phyloP scores from a whole-genome alignment of 2,113 vertebrate species.

The Crocuta crocuta region DNA sequence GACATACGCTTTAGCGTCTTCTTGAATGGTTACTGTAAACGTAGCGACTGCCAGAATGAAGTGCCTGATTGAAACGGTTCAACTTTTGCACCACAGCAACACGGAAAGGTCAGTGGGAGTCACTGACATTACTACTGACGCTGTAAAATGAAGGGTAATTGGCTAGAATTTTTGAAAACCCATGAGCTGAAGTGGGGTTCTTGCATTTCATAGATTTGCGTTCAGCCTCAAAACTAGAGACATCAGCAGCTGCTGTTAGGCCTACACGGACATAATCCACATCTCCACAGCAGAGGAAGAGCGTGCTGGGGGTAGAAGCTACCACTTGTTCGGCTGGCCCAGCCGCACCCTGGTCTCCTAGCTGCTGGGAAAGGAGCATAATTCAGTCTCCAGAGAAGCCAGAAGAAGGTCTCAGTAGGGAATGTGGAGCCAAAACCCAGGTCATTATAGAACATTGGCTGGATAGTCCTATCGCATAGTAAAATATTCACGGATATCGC shows the following conservation, averaged over 20 bases:
- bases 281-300: background rate
- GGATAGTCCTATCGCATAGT: background rate
- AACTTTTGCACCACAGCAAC: background rate
- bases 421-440: background rate
- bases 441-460: background rate
- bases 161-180: slow-evolving; percentile 38
- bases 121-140: background rate
- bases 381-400: background rate
- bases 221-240: background rate
- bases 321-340: background rate
- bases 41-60: background rate
- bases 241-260: background rate
- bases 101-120: background rate
- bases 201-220: background rate
- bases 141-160: background rate
- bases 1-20: background rate
- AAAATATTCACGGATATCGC: background rate
- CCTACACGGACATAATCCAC: background rate
- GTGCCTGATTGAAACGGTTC: background rate
- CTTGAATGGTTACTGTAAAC: slow-evolving; percentile 17
- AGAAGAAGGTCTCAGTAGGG: background rate
- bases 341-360: background rate
- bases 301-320: background rate
- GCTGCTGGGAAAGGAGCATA: background rate
- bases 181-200: background rate